Evolutionary conservation across 2,113 vertebrate species (phyloP).

Genomic region (Heterocephalus glaber): DNA sequence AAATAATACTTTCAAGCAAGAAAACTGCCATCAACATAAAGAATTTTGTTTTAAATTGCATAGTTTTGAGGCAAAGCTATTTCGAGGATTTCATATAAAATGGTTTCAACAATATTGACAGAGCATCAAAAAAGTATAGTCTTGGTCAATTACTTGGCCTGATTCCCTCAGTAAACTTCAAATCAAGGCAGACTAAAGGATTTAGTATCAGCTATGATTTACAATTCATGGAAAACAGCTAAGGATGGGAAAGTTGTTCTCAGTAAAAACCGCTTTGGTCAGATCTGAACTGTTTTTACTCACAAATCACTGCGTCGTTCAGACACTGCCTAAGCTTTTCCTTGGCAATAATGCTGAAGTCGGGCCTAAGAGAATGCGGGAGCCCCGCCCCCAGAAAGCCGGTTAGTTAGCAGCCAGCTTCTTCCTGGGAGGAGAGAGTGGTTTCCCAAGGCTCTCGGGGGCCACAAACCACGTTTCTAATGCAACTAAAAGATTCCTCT

Average conservation of each 20-base stretch:
- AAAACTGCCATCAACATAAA: slow-evolving; percentile 30
- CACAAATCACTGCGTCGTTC: slow-evolving; percentile 61
- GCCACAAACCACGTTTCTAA: slow-evolving; percentile 70
- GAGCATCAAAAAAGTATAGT: slow-evolving; percentile 53
- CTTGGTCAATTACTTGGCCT: slow-evolving; percentile 42
- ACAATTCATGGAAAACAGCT: slow-evolving; percentile 42
- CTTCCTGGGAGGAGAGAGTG: slow-evolving; percentile 48
- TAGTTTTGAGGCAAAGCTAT: slow-evolving; percentile 47
- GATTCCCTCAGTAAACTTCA: slow-evolving; percentile 41
- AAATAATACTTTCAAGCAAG: slow-evolving; percentile 57
- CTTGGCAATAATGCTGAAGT: slow-evolving; percentile 66
- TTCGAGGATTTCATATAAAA: slow-evolving; percentile 56
- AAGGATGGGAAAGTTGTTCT: slow-evolving; percentile 47
- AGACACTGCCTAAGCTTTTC: slow-evolving; percentile 48
- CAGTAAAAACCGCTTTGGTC: slow-evolving; percentile 50
- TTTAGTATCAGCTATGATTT: slow-evolving; percentile 49
- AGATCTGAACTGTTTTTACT: slow-evolving; percentile 66
- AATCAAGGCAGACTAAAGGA: slow-evolving; percentile 47
- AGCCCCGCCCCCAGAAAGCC: slow-evolving; percentile 47
- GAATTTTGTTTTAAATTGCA: slow-evolving; percentile 8
- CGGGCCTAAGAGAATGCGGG: slow-evolving; percentile 54
- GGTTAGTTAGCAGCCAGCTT: slow-evolving; percentile 59
- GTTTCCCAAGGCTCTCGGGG: slow-evolving; percentile 67
- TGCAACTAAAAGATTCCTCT: slow-evolving; percentile 78
- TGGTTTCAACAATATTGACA: slow-evolving; percentile 48